Percentiles rank a stretch among this genome's conserved stretches.
Evolutionary conservation across 2,113 vertebrate genomes (phyloP).

Genomic region (Entomyzon cyanotis): DNA sequence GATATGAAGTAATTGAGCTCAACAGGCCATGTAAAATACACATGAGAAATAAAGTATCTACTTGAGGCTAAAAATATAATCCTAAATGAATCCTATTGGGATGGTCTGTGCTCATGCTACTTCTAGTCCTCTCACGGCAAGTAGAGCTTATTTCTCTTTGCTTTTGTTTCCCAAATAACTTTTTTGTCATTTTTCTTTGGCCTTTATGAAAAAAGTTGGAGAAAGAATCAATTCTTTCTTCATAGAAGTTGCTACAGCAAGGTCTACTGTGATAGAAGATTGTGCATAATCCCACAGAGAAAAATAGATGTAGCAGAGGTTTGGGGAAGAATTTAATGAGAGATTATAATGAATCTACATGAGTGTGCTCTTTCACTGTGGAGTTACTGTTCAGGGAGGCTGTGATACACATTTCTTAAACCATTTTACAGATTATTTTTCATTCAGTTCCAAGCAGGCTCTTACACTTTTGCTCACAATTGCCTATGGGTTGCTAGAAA

Average conservation of each 20-base stretch:
- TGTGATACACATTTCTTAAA: background rate
- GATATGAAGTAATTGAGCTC: slow-evolving; percentile 20
- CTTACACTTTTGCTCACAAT: background rate
- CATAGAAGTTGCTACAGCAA: background rate
- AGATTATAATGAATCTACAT: background rate
- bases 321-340: background rate
- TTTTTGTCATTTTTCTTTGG: background rate
- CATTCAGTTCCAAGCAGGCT: background rate
- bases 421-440: background rate
- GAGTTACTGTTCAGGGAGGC: background rate
- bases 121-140: background rate
- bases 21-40: slow-evolving; percentile 37
- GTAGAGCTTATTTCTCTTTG: background rate
- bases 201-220: background rate
- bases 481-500: background rate
- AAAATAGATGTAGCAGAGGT: background rate
- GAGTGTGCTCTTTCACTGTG: background rate
- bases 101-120: background rate
- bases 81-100: slow-evolving; percentile 52
- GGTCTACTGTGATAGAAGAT: background rate
- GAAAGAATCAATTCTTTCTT: slow-evolving; percentile 9
- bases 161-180: background rate
- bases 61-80: slow-evolving; percentile 54
- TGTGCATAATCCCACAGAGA: background rate
- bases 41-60: slow-evolving; percentile 42